Base-by-base conservation (phyloP, 2,113 vertebrate species). In the Zapus hudsonius region DNA sequence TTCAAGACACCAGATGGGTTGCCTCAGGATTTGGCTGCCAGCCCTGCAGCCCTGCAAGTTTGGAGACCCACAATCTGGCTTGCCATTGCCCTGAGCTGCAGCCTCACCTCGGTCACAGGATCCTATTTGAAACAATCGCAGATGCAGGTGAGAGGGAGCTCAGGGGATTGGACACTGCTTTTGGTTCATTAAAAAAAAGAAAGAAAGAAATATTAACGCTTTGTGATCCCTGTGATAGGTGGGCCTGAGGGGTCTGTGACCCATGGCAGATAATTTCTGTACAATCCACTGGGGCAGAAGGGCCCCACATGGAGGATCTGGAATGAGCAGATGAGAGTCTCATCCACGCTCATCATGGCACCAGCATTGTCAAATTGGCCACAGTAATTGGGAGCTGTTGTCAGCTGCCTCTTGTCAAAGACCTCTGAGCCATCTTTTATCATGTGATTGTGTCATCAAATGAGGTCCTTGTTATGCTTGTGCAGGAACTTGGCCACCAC, bases 271-370 rank as follows among this genome's bases (percentile, higher is more conserved):
- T 93, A 92, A 64, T 90, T 95, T 89, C 96, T 95, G 89, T 92
- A 97, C 94, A 97, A 70, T 94, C n/a, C 66, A 42, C 67, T 61
- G 4, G 75, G 47, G 83, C 73, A 83, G 90, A 2, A 40, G 42
- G 33, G 19, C 73, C 2, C 52, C 92, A 80, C 57, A 1, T 1
- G 0, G 59, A n/a, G 74, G 98, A 99, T 99, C 99, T 99, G 99
- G 97, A 99, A 99, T 27, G 99, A 99, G 92, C 99, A 99, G 99
- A 99, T 99, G 52, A 99, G 98, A 0, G 99, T 99, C 95, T 99
- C 99, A 0, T 99, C 99, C 86, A 99, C 99, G 0, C 99, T 99
- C 99, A 99, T 99, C 99, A 99, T 99, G 95, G 99, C 99, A 0
- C 99, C 99, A 0, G 99, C 99, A 0, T 99, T 99, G 98, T 99